Base-by-base conservation (phyloP, 92 coral and sea anemone species). In the Parazoanthus swiftii region DNA sequence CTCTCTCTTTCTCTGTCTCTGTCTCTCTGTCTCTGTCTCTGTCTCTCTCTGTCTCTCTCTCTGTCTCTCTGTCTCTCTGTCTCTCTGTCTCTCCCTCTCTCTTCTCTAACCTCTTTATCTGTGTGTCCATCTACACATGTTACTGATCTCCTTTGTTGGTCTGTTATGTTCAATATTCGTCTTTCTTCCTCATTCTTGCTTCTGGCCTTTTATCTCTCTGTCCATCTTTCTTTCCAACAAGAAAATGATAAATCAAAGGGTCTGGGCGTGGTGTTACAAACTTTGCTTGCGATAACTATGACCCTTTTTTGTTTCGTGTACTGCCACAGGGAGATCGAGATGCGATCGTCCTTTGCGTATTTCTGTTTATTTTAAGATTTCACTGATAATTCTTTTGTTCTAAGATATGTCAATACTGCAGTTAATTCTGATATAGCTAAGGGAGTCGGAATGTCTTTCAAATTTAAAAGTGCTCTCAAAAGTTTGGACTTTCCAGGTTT, bases 211-310 rank as follows among this genome's bases (percentile, higher is more conserved):
- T 80, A 80, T 56, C 71, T 16, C 13, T 18, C n/a, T 21, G 21
- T 6, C 35, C 35, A 51, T 21, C 39, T 80, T 80, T 56, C 58
- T 26, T 54, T 80, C n/a, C 33, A 26, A 56, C 48, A 26, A 56
- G 36, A 14, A 79, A 80, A 80, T 29, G 44, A 54, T 80, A 80
- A 80, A 80, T 80, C 85, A 80, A 80, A 15, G 23, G 21, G 0
- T 3, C 6, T 56, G 85, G 85, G 85, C 85, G 85, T 54, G 85
- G 44, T 29, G 46, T 35, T 80, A 79, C 18, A 35, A 80, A 80
- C 36, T 14, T 35, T 33, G 46, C 46, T 13, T 54, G 10, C 18
- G 58, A 80, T 33, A 58, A 58, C 72, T 20, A 6, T 21, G 50
- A 76, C 59, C 80, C 29, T 26, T 58, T 36, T 35, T 56, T 33